phyloP scores from a whole-genome alignment of 1,140 invertebrate species.

The Calephelis virginiensis region DNA sequence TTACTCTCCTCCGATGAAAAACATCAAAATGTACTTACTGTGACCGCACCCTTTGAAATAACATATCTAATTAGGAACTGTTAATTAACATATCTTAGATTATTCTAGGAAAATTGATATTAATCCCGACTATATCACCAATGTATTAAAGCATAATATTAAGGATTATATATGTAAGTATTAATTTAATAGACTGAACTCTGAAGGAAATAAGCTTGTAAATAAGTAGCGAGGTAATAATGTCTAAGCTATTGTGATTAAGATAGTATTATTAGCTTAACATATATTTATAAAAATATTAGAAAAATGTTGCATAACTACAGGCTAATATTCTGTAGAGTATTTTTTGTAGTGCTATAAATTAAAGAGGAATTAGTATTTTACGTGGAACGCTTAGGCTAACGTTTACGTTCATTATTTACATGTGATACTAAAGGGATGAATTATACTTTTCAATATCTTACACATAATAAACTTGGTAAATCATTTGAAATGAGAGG shows the following conservation, averaged over 20 bases:
- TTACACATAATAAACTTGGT: neutral
- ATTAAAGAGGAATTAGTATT: neutral
- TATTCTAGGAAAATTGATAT: neutral
- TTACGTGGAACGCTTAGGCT: slow-evolving; percentile 2
- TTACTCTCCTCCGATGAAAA: neutral
- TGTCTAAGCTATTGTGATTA: neutral
- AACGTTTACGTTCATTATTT: neutral
- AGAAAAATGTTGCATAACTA: slow-evolving; percentile 6
- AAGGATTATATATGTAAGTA: slow-evolving; percentile 14
- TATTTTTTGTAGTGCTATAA: slow-evolving; percentile 10
- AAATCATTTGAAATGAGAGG: no score
- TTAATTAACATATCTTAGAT: slow-evolving; percentile 13
- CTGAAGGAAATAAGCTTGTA: slow-evolving; percentile 9
- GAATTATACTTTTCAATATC: neutral
- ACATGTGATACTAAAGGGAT: neutral
- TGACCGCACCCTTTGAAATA: neutral
- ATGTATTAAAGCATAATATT: neutral
- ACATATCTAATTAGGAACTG: neutral
- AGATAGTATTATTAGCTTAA: neutral
- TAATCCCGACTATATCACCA: neutral
- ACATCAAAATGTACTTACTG: neutral
- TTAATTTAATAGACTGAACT: slow-evolving; percentile 18
- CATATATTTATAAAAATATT: slow-evolving; percentile 1
- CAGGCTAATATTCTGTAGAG: slow-evolving; percentile 12
- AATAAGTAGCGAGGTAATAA: slow-evolving; percentile 10